Evolutionary conservation across 2,888 invertebrate species (phyloP).

Genomic region (Archaeoteleia sp.): DNA sequence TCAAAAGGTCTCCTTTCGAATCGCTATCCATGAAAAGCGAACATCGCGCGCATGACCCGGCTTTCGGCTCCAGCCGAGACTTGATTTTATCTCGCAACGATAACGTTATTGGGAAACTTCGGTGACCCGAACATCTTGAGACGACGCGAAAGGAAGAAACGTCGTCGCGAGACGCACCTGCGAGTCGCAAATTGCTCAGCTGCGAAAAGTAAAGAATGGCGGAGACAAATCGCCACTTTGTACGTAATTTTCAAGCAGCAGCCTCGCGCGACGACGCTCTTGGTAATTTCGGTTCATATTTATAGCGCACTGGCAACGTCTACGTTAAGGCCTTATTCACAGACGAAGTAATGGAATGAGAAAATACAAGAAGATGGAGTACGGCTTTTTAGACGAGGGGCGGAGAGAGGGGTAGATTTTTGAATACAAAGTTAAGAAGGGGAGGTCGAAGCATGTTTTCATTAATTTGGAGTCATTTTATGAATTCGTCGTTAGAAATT

Average conservation of each 20-base stretch:
- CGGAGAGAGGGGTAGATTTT: too few species aligned
- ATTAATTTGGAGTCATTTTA: too few species aligned
- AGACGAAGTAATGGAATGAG: neutral
- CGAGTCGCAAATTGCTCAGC: neutral
- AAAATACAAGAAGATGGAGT: too few species aligned
- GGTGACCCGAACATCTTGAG: conserved; percentile 25
- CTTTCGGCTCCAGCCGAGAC: conserved; percentile 5
- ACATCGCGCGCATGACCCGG: conserved; percentile 15
- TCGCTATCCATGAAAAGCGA: conserved; percentile 4
- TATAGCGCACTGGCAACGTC: conserved; percentile 61
- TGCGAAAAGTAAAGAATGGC: neutral
- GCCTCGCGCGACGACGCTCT: conserved; percentile 1
- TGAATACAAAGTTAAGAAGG: too few species aligned
- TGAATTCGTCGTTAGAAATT: too few species aligned
- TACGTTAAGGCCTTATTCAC: conserved; percentile 4
- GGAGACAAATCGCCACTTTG: neutral
- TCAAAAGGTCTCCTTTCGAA: conserved; percentile 1
- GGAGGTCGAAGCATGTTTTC: too few species aligned
- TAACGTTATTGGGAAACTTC: conserved; percentile 17
- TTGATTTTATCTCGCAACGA: conserved; percentile 3
- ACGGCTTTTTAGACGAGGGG: too few species aligned
- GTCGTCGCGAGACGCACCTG: neutral
- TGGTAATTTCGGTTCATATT: conserved; percentile 14
- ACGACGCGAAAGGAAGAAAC: conserved; percentile 5
- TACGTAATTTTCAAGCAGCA: neutral